A percentile compares a stretch with the other conserved stretches of the same genome.
phyloP scores from a whole-genome alignment of 2,113 vertebrate genomes.

The Vulpes vulpes region DNA sequence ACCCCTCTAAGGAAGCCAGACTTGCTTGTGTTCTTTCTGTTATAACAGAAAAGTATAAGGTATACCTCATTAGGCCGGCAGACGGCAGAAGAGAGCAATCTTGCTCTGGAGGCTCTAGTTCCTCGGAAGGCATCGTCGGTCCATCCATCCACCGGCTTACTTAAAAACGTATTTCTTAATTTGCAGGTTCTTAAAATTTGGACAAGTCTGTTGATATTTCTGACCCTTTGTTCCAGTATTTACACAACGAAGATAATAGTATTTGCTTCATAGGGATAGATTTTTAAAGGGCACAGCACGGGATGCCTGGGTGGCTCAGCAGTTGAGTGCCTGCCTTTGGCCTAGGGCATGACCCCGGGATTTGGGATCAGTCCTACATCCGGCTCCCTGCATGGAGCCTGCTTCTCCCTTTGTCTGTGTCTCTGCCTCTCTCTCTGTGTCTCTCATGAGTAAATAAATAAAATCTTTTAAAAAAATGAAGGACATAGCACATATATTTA shows the following conservation, averaged over 20 bases:
- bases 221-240: background rate
- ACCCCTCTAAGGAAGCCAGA: background rate
- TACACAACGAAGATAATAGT: background rate
- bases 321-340: too few species aligned
- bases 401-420: too few species aligned
- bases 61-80: background rate
- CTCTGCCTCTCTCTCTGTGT: too few species aligned
- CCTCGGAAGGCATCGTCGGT: accelerated
- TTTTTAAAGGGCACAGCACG: background rate
- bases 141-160: background rate
- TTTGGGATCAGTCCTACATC: too few species aligned
- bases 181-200: background rate
- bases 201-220: constrained; percentile 11
- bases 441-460: too few species aligned
- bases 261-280: background rate
- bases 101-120: background rate
- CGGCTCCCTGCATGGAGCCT: too few species aligned
- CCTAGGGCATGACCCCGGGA: too few species aligned
- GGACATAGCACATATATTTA: background rate
- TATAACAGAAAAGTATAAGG: background rate
- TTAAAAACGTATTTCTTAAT: background rate
- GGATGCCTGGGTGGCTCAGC: too few species aligned
- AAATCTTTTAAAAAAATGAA: too few species aligned
- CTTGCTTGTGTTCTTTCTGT: background rate
- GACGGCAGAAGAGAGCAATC: constrained; percentile 71